These are phyloP conservation scores for Sitta europaea DNA, from an alignment of 2,113 vertebrate species.

Conservation along the genomic window DNA sequence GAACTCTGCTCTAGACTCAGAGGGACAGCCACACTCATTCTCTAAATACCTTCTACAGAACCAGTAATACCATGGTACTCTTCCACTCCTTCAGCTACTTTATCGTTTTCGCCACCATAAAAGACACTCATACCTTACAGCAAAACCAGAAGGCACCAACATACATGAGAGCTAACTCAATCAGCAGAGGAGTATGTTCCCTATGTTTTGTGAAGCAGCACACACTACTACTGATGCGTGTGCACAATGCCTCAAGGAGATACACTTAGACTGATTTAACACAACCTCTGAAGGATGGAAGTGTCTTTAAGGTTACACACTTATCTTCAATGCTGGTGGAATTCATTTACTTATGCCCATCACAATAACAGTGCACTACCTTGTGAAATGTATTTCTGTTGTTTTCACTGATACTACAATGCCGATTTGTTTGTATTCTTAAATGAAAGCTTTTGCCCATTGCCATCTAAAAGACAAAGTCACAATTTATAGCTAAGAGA, in stretches of 20 bases:
- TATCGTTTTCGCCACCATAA: neutral
- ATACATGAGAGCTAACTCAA: neutral
- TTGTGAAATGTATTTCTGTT: neutral
- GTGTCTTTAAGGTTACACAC: neutral
- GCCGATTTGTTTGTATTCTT: neutral
- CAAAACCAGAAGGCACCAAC: neutral
- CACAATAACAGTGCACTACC: neutral
- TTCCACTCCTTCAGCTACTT: neutral
- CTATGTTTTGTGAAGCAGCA: neutral
- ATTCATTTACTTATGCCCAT: neutral
- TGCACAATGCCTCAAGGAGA: neutral
- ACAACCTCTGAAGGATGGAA: neutral
- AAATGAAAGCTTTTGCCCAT: neutral
- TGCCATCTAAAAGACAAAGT: neutral
- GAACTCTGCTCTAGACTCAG: neutral
- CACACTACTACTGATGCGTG: rapidly evolving
- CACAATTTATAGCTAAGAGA: neutral
- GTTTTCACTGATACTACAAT: neutral
- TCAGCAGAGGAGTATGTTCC: neutral
- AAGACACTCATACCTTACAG: neutral
- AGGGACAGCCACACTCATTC: rapidly evolving
- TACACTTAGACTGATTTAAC: neutral
- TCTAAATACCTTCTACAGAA: neutral
- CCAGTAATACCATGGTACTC: rapidly evolving
- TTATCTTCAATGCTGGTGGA: rapidly evolving